A percentile compares a stretch with the other conserved stretches of the same genome.
phyloP scores from a whole-genome alignment of 2,888 invertebrate genomes.

The Cantharis flavilabris region DNA sequence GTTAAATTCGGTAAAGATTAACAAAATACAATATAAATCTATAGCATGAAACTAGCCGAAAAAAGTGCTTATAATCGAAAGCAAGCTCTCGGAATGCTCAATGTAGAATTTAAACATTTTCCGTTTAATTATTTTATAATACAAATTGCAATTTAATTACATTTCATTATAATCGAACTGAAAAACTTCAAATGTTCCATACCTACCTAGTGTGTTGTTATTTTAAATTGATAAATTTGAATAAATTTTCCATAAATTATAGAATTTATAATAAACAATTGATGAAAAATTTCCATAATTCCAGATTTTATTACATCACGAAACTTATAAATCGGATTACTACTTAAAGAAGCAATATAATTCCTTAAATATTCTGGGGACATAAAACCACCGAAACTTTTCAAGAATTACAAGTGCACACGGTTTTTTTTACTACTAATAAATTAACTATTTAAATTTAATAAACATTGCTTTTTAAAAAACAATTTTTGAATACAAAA shows the following conservation, averaged over 20 bases:
- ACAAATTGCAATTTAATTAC: not conserved
- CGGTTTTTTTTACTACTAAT: too few relatives aligned
- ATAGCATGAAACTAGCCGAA: too few relatives aligned
- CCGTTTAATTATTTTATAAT: too few relatives aligned
- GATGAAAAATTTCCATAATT: not conserved
- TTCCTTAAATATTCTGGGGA: not conserved
- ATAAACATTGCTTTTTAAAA: too few relatives aligned
- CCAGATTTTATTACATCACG: not conserved
- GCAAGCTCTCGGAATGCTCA: too few relatives aligned
- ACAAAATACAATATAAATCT: too few relatives aligned
- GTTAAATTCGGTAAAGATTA: too few relatives aligned
- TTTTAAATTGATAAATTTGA: not conserved
- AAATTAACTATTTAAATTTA: too few relatives aligned
- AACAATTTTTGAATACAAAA: too few relatives aligned
- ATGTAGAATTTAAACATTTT: too few relatives aligned
- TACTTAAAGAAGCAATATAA: not conserved
- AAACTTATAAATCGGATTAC: not conserved
- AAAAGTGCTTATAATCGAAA: too few relatives aligned
- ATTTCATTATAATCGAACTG: not conserved
- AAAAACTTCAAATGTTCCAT: not conserved
- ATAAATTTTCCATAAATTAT: not conserved
- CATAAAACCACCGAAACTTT: not conserved
- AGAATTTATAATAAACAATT: not conserved
- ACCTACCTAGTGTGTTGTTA: not conserved
- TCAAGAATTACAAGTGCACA: not conserved